phyloP scores from a whole-genome alignment of 2,888 invertebrate species.

The Diachrysia chrysitis region DNA sequence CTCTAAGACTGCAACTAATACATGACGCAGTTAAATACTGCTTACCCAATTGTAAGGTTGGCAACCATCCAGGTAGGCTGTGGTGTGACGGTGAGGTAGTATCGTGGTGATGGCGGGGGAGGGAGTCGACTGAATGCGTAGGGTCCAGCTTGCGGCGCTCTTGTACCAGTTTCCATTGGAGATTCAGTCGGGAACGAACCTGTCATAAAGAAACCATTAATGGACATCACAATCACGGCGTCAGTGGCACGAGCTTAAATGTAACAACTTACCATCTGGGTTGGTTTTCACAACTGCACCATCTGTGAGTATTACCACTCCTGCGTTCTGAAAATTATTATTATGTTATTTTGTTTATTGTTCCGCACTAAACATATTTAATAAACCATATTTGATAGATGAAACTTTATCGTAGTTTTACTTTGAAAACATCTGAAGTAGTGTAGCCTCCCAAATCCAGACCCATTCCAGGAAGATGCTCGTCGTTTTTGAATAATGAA shows the following conservation, averaged over 20 bases:
- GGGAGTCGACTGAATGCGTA: slow-evolving; percentile 97
- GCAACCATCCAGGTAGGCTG: slow-evolving; percentile 95
- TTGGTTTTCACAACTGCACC: slow-evolving; percentile 90
- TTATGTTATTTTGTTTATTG: background rate
- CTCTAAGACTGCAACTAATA: too few species aligned
- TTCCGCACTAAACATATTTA: too few species aligned
- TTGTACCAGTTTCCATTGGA: slow-evolving; percentile 88
- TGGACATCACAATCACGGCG: too few species aligned
- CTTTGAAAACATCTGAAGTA: slow-evolving; percentile 80
- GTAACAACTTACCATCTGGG: slow-evolving; percentile 88
- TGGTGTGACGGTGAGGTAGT: slow-evolving; percentile 93
- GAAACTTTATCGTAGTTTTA: slow-evolving; percentile 48
- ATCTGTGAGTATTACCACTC: slow-evolving; percentile 93
- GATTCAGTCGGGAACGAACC: slow-evolving; percentile 52
- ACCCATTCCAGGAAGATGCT: slow-evolving; percentile 77
- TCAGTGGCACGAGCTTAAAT: background rate
- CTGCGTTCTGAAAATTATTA: slow-evolving; percentile 91
- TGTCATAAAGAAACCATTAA: slow-evolving; percentile 13
- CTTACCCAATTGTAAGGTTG: slow-evolving; percentile 94
- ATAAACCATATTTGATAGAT: background rate
- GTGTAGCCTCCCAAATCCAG: slow-evolving; percentile 80
- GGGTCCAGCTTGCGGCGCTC: slow-evolving; percentile 95
- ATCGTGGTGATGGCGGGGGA: slow-evolving; percentile 93
- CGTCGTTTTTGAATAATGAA: slow-evolving; percentile 83
- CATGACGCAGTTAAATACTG: too few species aligned